A percentile compares a stretch with the other conserved stretches of the same genome.
Evolutionary conservation across 2,888 invertebrate genomes (phyloP).

Genomic region (Phortica okadai): DNA sequence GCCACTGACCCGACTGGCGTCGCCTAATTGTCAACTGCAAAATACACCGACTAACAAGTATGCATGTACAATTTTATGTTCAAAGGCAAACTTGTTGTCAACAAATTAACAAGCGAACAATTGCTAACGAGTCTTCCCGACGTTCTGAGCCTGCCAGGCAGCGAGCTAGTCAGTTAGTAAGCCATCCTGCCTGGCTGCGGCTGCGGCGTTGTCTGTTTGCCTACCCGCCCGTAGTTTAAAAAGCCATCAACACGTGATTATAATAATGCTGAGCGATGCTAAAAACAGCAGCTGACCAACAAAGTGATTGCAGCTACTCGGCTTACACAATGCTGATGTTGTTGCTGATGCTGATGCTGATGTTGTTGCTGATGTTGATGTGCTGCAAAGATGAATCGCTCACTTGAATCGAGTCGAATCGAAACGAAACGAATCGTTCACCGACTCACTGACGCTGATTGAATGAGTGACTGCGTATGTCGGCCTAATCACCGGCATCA

Average conservation of each 20-base stretch:
- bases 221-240: conserved; percentile 54
- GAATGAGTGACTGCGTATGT: conserved; percentile 7
- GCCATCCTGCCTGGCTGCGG: neutral
- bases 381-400: conserved; percentile 40
- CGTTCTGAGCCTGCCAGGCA: neutral
- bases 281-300: conserved; percentile 9
- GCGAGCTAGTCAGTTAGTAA: neutral
- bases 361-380: conserved; percentile 36
- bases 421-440: no score
- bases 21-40: conserved; percentile 12
- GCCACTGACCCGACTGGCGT: conserved; percentile 1
- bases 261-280: conserved; percentile 57
- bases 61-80: conserved; percentile 1
- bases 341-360: conserved; percentile 15
- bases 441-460: conserved; percentile 6
- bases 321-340: conserved; percentile 55
- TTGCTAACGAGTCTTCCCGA: neutral
- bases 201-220: neutral
- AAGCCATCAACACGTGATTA: conserved; percentile 71
- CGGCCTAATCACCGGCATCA: conserved; percentile 33
- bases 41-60: neutral
- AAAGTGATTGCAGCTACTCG: conserved; percentile 50
- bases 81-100: conserved; percentile 7
- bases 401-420: neutral
- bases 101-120: conserved; percentile 10